Evolutionary conservation across 2,888 invertebrate species (phyloP).

Genomic region (Drosophila niveifrons): DNA sequence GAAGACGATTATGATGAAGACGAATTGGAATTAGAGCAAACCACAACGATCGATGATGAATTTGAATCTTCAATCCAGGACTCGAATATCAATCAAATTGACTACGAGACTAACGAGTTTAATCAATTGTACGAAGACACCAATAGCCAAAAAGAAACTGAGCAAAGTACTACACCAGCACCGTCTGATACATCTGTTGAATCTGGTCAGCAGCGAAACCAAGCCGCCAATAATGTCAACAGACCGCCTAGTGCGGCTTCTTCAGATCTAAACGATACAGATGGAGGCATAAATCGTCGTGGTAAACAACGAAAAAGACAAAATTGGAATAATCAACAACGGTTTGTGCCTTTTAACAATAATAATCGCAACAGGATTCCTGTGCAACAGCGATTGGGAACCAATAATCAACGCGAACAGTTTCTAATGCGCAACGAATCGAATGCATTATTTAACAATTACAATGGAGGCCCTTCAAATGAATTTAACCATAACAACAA

Average conservation of each 20-base stretch:
- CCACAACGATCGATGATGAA: constrained; percentile 21
- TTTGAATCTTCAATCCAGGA: constrained; percentile 7
- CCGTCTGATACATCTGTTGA: not conserved
- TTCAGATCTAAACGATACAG: constrained; percentile 41
- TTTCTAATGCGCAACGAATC: constrained; percentile 23
- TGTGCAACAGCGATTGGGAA: constrained; percentile 18
- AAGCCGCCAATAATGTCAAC: constrained; percentile 63
- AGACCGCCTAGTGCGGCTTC: constrained; percentile 70
- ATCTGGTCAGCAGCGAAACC: constrained; percentile 63
- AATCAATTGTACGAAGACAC: constrained; percentile 40
- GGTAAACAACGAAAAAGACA: not conserved
- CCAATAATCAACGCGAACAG: constrained; percentile 5
- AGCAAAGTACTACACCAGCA: not conserved
- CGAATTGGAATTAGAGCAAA: not conserved
- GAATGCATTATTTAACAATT: constrained; percentile 23
- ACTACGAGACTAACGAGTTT: constrained; percentile 55
- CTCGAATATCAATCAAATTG: constrained; percentile 35
- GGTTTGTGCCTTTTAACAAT: not conserved
- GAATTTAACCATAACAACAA: constrained; percentile 8
- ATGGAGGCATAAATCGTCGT: not conserved
- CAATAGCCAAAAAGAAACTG: not conserved
- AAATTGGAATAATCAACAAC: not conserved
- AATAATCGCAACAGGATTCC: constrained; percentile 5
- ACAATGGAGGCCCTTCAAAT: constrained; percentile 23
- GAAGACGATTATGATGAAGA: constrained; percentile 19